Evolutionary conservation across 2,113 vertebrate species (phyloP), one percentile per base, ranked within the genome.

Genomic region (Barnardius zonarius): DNA sequence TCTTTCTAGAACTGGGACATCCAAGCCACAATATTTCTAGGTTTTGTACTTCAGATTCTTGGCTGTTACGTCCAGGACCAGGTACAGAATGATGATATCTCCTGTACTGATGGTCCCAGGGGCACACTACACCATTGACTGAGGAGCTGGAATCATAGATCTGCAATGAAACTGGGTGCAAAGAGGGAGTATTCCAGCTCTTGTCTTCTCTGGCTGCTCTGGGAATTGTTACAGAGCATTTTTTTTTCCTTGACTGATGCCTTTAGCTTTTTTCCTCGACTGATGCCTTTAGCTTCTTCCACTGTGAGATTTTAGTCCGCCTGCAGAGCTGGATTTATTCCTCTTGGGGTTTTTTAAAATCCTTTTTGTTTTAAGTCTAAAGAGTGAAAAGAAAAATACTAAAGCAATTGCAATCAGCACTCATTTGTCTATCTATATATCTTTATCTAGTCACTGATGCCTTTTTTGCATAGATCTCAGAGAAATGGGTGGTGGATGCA

Each of bases 261-360:
- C 3, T 0, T 3, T 39, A 61, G 24, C 17, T 86, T 86, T n/a
- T 66, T 55, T 30, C 18, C 48, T 43, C 63, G 48, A 19, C 17
- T 43, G 44, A 52, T 57, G 39, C 16, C 3, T 0, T 3, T 39
- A 61, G 24, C 17, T 86, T 86, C 25, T 86, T 86, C 25, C 54
- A 35, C n/a, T 48, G 9, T 0, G 5, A 91, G 17, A 82, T 86
- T 94, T 83, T 22, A 33, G 43, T 67, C 73, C 8, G 19, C 13
- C 39, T 55, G 55, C 48, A 85, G 25, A 78, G 9, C 17, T 92
- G 61, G 37, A 83, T 89, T 88, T 87, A 79, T 48, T 83, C 83
- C 9, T 41, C 48, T 83, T 41, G 3, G 7, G 11, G 1, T 55
- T 49, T 8, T 61, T 95, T 31, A 3, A 39, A 43, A 66, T 2